Base-by-base conservation (phyloP, 37 sponge, comb jelly and placozoan genomes). In the Spongilla lacustris region DNA sequence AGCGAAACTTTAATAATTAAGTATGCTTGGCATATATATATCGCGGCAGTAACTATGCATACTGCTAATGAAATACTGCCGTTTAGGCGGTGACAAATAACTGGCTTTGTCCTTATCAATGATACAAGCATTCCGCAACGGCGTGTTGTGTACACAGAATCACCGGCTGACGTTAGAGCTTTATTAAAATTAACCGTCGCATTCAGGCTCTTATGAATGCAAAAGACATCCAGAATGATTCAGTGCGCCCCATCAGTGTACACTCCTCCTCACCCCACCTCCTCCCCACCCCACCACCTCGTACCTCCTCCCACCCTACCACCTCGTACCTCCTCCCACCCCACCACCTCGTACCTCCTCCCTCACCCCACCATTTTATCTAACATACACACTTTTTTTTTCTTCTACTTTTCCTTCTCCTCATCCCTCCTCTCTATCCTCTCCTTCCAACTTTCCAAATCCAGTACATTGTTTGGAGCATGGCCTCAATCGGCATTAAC, bases 381-480 rank as follows among this genome's bases (percentile, higher is more conserved):
- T 58, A 8, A 0, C 58, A 1, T 17, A 13, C 58, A 6, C 21
- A 1, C 58, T 58, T 1, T 19, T 17, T 14, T 17, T 17, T 14
- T 17, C 58, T 17, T 14, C 21, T 14, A 1, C 21, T 17, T 14
- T 67, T 78, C 34, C 58, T 17, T 58, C 58, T 19, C 21, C 58
- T 17, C 4, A 10, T 58, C 58, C 19, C 21, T 17, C 11, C 58
- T 14, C 58, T 1, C 19, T 17, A 1, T 58, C 58, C 58, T 17
- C 21, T 58, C 58, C 11, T 17, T 17, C 58, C 58, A 8, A 13
- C 58, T 19, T 17, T 17, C 58, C 21, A 8, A 1, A 8, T 58
- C 58, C 81, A 93, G 94, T 91, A 82, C 76, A 27, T 74, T 1
- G 69, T 71, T 23, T 91, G 92, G 88, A 74, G 76, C 78, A 36